phyloP scores from a whole-genome alignment of 23 tunicate species.

The Aplidium turbinatum region DNA sequence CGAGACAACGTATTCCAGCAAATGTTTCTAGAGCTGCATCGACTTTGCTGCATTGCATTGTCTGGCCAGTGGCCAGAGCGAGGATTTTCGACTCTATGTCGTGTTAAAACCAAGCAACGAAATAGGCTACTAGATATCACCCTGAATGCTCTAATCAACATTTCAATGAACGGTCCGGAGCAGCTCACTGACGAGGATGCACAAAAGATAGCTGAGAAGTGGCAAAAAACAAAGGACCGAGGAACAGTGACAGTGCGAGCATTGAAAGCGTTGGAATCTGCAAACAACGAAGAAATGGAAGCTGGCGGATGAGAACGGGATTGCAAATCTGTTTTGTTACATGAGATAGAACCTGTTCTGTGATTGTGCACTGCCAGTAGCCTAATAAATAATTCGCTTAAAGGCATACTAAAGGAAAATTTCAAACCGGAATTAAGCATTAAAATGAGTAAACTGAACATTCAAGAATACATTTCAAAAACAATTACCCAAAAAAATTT shows the following conservation, averaged over 20 bases:
- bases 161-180: slow-evolving; percentile 34
- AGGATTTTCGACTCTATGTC: slow-evolving; percentile 18
- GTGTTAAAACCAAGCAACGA: slow-evolving; percentile 15
- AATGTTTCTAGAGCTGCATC: no score
- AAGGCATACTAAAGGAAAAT: no score
- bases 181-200: slow-evolving; percentile 42
- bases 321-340: slow-evolving; percentile 12
- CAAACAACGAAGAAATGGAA: slow-evolving; percentile 21
- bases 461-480: no score
- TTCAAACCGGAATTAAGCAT: no score
- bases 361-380: no score
- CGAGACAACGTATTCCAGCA: no score
- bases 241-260: slow-evolving; percentile 37
- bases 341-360: slow-evolving; percentile 33
- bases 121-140: no score
- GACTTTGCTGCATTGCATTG: no score
- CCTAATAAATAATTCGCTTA: no score
- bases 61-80: slow-evolving; percentile 2
- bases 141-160: no score
- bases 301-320: slow-evolving; percentile 33
- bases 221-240: slow-evolving; percentile 46
- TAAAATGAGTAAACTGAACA: no score
- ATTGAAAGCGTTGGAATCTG: slow-evolving; percentile 40
- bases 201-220: slow-evolving; percentile 32
- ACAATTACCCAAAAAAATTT: no score